phyloP scores from a whole-genome alignment of 2,797 vertebrate species.

The Neostethus bicornis region DNA sequence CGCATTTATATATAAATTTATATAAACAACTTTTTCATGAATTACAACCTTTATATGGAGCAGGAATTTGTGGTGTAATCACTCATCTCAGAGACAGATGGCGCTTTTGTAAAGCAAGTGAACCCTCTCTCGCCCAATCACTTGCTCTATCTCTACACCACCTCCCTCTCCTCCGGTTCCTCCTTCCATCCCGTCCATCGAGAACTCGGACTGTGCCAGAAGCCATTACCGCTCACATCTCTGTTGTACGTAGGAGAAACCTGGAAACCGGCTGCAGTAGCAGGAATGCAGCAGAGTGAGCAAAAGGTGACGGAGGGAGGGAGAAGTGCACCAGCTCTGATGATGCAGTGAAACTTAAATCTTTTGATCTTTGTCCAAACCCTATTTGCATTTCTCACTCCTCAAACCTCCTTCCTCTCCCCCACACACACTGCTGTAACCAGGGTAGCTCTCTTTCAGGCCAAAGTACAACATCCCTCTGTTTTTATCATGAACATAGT shows the following conservation, averaged over 20 bases:
- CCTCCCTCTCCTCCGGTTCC: conserved; percentile 12
- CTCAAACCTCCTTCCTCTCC: conserved; percentile 20
- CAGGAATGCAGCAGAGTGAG: conserved; percentile 40
- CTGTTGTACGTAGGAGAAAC: conserved; percentile 47
- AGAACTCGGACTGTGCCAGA: conserved; percentile 59
- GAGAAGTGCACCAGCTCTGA: conserved; percentile 47
- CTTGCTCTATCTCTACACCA: conserved; percentile 18
- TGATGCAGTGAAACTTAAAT: conserved; percentile 63
- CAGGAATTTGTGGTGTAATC: conserved; percentile 25
- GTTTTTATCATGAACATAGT: too few relatives aligned
- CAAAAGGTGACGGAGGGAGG: conserved; percentile 29
- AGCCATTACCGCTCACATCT: conserved; percentile 55
- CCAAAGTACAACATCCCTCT: conserved; percentile 60
- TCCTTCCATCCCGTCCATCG: conserved; percentile 40
- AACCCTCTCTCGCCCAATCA: conserved; percentile 23
- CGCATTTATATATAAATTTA: too few relatives aligned
- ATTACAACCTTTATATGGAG: conserved; percentile 2
- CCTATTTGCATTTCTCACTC: conserved; percentile 42
- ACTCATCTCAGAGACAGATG: conserved; percentile 61
- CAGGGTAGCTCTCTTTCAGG: conserved; percentile 46
- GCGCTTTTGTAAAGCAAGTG: conserved; percentile 75
- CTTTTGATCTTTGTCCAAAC: conserved; percentile 66
- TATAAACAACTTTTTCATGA: too few relatives aligned
- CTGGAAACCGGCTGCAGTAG: conserved; percentile 23
- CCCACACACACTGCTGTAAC: conserved; percentile 32